Conservation (phyloP, 2,113 vertebrate genomes). For the Phocoena sinus region DNA sequence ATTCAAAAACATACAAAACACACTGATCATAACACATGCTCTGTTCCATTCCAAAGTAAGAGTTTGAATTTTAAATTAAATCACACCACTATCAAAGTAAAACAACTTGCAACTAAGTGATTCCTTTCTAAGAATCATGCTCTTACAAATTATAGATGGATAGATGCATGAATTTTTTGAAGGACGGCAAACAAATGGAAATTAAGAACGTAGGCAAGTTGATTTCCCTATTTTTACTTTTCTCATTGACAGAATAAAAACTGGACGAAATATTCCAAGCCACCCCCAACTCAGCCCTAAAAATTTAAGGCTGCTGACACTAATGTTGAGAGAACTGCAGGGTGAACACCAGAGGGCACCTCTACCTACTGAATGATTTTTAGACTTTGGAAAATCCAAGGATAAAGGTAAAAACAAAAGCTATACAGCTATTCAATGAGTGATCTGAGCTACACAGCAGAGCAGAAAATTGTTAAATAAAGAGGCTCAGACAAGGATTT, state of each 20-base stretch:
- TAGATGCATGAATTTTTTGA: neutral
- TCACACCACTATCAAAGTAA: neutral
- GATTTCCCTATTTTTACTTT: neutral
- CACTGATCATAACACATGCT: neutral
- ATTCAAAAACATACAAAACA: neutral
- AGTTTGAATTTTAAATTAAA: neutral
- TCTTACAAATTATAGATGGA: neutral
- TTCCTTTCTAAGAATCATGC: neutral
- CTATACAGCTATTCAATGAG: neutral
- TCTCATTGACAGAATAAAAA: neutral
- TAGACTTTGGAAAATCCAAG: neutral
- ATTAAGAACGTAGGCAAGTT: neutral
- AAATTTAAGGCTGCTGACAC: neutral
- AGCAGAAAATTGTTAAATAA: neutral
- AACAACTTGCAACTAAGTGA: neutral
- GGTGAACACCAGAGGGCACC: constrained; percentile 22
- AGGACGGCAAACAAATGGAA: neutral
- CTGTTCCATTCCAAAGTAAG: neutral
- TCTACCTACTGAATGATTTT: neutral
- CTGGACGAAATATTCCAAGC: neutral
- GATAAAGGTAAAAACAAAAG: accelerated
- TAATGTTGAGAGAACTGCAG: neutral
- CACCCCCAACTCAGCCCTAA: neutral
- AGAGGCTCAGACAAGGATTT: neutral
- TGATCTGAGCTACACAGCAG: neutral